Evolutionary conservation across 53 echinoderm and acorn worm species (phyloP).

Genomic region (Actinopyga echinites): DNA sequence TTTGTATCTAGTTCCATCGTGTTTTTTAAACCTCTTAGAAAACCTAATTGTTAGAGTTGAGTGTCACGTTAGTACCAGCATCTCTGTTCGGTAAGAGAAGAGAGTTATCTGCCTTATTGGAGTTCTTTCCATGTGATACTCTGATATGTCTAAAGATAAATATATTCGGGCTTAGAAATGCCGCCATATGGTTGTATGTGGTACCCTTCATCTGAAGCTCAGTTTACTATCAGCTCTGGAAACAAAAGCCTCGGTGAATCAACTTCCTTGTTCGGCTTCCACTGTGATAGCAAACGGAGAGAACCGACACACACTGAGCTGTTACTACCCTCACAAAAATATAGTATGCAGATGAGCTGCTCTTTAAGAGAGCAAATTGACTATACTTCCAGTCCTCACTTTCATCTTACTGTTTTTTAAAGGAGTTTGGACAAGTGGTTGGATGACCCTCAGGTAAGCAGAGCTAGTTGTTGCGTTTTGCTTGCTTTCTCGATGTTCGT

Average conservation of each 20-base stretch:
- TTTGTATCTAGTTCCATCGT: too few species aligned
- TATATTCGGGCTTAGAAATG: too few species aligned
- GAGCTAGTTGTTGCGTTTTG: background rate
- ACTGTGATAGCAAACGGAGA: background rate
- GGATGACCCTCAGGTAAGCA: constrained; percentile 30
- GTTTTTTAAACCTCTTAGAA: too few species aligned
- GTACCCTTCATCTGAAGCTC: too few species aligned
- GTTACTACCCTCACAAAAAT: constrained; percentile 23
- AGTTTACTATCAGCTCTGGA: too few species aligned
- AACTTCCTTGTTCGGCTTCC: constrained; percentile 24
- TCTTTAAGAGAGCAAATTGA: constrained; percentile 32
- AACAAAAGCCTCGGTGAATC: background rate
- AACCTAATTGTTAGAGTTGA: too few species aligned
- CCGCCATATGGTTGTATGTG: too few species aligned
- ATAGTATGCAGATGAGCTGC: constrained; percentile 2
- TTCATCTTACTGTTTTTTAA: constrained; percentile 31
- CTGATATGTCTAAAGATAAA: too few species aligned
- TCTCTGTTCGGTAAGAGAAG: too few species aligned
- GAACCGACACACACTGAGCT: background rate
- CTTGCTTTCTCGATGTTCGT: constrained; percentile 1
- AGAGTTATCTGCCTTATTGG: too few species aligned
- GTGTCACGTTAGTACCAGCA: too few species aligned
- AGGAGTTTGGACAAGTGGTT: constrained; percentile 30
- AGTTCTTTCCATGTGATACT: too few species aligned
- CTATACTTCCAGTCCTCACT: background rate